Evolutionary conservation across 1,140 invertebrate species (phyloP).

Genomic region (Schlechtendalia chinensis): DNA sequence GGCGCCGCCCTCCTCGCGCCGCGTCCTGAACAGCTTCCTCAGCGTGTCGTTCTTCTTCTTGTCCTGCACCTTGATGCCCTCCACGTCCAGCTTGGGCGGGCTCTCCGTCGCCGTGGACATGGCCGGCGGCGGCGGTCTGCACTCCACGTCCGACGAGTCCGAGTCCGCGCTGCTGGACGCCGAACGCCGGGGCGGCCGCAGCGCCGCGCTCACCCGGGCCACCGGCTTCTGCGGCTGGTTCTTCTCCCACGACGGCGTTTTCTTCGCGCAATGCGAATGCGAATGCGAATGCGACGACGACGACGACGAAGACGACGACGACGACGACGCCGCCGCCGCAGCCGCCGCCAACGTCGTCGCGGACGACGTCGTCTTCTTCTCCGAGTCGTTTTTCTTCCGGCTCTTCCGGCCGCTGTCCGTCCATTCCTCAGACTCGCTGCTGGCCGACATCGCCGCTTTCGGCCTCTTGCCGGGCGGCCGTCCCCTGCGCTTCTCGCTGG

Average conservation of each 20-base stretch:
- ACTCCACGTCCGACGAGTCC: slow-evolving; percentile 52
- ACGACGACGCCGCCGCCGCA: not conserved
- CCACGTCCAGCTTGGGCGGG: slow-evolving; percentile 61
- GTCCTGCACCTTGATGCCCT: slow-evolving; percentile 63
- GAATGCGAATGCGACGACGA: slow-evolving; percentile 16
- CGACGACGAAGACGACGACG: too few species aligned
- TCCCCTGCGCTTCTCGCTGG: slow-evolving; percentile 47
- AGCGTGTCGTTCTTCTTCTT: slow-evolving; percentile 72
- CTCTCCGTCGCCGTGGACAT: slow-evolving; percentile 53
- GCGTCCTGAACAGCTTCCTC: slow-evolving; percentile 63
- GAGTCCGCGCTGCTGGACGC: slow-evolving; percentile 50
- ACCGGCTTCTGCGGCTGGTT: slow-evolving; percentile 52
- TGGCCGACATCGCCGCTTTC: slow-evolving; percentile 39
- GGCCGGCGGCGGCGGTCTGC: slow-evolving; percentile 53
- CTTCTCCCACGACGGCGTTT: slow-evolving; percentile 40
- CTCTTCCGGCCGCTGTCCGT: slow-evolving; percentile 44
- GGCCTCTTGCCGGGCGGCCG: slow-evolving; percentile 48
- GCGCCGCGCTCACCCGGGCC: slow-evolving; percentile 51
- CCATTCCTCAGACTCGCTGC: slow-evolving; percentile 52
- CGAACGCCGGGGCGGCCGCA: slow-evolving; percentile 49
- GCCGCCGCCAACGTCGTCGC: too few species aligned
- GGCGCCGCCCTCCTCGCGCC: slow-evolving; percentile 57
- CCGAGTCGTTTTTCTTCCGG: not conserved
- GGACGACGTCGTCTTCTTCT: slow-evolving; percentile 5
- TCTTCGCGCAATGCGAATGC: slow-evolving; percentile 23